Evolutionary conservation across 37 sponge, comb jelly and placozoan genomes (phyloP), one percentile per base, ranked within the genome.

Genomic region (Cladorhizidae sp.): DNA sequence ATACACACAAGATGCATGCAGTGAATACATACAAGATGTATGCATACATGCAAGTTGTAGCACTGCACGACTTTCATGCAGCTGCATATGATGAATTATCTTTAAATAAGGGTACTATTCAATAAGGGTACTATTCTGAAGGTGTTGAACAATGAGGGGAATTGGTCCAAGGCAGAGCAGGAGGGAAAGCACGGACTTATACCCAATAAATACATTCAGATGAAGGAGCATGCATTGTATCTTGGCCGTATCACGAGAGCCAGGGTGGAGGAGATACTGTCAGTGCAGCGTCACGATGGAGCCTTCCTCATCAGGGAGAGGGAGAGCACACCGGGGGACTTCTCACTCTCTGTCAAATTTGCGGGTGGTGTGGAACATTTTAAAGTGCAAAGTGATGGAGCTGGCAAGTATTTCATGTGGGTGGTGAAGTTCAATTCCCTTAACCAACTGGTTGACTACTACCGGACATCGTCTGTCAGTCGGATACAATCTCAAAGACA

Each of bases 341-440:
- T 97, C 85, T 94, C 95, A 1, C 87, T 97, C 37, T 97, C 98
- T 58, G 98, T 97, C 35, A 97, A 97, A 59, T 97, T 90, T 77
- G 88, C 78, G 28, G 91, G 89, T 69, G 89, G 80, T 39, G 97
- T 98, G 5, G 95, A 96, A 77, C 99, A 98, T 63, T 98, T 96
- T 70, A 98, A 96, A 67, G 99, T 98, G 22, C 76, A 96, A 2
- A 79, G 99, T 41, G 99, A 98, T 72, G 99, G 96, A 55, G 94
- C 92, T 26, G 99, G 99, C 25, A 98, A 96, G 69, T 98, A 98
- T 67, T 98, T 98, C 84, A 82, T 98, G 50, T 98, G 99, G 99
- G 95, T 98, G 54, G 95, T 96, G 42, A 98, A 98, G 65, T 98
- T 98, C 84, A 87, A 84, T 64, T 96, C 97, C 3, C 87, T 98